A percentile compares a stretch with the other conserved stretches of the same genome.
These are phyloP conservation scores for Spodoptera exigua DNA, from an alignment of 2,888 invertebrate species.

Conservation along the genomic window DNA sequence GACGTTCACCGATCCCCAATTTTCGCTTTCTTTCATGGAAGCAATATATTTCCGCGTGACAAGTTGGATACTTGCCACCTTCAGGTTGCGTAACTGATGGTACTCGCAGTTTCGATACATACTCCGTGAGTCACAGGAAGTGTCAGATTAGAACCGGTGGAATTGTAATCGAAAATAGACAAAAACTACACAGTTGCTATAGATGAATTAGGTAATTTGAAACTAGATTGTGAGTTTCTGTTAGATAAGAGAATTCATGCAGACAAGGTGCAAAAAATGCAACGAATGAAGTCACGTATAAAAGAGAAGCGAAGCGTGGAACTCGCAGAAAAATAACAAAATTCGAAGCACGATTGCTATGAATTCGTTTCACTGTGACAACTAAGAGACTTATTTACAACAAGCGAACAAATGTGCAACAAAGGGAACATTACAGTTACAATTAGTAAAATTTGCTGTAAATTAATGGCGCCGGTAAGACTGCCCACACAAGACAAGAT, in stretches of 20 bases:
- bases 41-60: constrained; percentile 69
- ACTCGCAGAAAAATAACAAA: constrained; percentile 76
- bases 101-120: constrained; percentile 60
- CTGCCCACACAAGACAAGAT: constrained; percentile 62
- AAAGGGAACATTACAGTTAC: constrained; percentile 53
- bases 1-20: constrained; percentile 65
- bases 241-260: constrained; percentile 75
- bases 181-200: constrained; percentile 71
- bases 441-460: constrained; percentile 68
- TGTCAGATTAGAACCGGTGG: constrained; percentile 63
- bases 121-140: constrained; percentile 71
- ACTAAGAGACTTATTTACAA: constrained; percentile 67
- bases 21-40: constrained; percentile 75
- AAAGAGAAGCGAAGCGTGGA: constrained; percentile 79
- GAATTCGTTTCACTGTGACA: constrained; percentile 58
- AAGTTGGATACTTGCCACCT: constrained; percentile 77
- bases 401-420: constrained; percentile 48
- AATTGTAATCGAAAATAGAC: constrained; percentile 64
- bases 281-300: constrained; percentile 81
- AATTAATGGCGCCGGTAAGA: constrained; percentile 66
- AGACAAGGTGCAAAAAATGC: constrained; percentile 73
- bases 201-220: constrained; percentile 78
- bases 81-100: constrained; percentile 68
- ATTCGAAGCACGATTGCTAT: constrained; percentile 57
- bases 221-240: constrained; percentile 74